Percentiles rank a stretch among this genome's conserved stretches.
These are phyloP conservation scores for Lagocephalus sceleratus DNA, from an alignment of 2,797 vertebrate species.

Conservation along the genomic window DNA sequence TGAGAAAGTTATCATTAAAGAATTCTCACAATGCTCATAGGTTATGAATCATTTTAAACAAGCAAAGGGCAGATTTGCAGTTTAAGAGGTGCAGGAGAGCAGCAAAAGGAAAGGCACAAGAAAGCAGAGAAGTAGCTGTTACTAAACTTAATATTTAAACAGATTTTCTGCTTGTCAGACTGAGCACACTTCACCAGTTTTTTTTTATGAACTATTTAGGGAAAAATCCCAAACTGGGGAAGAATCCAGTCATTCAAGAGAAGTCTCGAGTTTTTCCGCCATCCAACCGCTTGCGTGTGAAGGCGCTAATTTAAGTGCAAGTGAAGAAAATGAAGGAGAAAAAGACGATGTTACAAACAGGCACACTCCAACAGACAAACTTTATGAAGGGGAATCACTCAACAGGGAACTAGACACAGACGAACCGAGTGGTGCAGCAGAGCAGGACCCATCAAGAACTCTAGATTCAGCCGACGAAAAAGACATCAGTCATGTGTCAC, in stretches of 20 bases:
- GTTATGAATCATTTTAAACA: no score
- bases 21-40: no score
- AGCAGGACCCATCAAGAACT: slow-evolving; percentile 16
- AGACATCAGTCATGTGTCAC: slow-evolving; percentile 15
- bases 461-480: slow-evolving; percentile 24
- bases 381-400: slow-evolving; percentile 27
- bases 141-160: background rate
- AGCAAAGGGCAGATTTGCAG: background rate
- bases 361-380: slow-evolving; percentile 8
- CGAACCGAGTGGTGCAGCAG: slow-evolving; percentile 35
- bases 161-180: background rate
- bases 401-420: slow-evolving; percentile 21
- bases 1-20: background rate
- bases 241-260: slow-evolving; percentile 39
- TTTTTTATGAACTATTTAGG: slow-evolving; percentile 51
- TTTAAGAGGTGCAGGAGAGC: background rate
- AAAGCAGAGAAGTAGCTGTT: background rate
- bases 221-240: slow-evolving; percentile 45
- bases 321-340: slow-evolving; percentile 17
- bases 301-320: slow-evolving; percentile 29
- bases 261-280: slow-evolving; percentile 20
- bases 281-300: slow-evolving; percentile 22
- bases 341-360: slow-evolving; percentile 7
- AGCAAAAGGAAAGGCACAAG: background rate
- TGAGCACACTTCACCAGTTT: slow-evolving; percentile 1